Evolutionary conservation across 2,888 invertebrate species (phyloP).

Genomic region (Griposia aprilina): DNA sequence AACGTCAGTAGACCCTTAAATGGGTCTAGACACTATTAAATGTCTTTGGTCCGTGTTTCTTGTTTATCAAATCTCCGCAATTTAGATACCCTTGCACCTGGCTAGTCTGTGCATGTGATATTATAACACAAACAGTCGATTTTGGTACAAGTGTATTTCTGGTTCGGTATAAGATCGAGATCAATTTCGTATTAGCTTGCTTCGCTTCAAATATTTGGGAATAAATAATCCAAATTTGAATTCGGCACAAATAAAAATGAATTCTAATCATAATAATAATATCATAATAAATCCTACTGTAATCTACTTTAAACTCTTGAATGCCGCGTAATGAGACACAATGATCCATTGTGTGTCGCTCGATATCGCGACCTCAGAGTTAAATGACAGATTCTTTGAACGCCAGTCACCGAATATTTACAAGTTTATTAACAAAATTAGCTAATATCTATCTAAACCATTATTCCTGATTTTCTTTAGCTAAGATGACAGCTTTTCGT

Average conservation of each 20-base stretch:
- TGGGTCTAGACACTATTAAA: not conserved
- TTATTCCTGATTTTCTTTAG: conserved; percentile 24
- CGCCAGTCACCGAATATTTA: conserved; percentile 32
- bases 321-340: too few species aligned
- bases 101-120: conserved; percentile 9
- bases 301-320: conserved; percentile 52
- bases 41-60: not conserved
- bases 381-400: conserved; percentile 46
- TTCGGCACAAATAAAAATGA: conserved; percentile 25
- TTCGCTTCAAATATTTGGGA: conserved; percentile 14
- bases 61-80: not conserved
- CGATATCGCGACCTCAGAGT: too few species aligned
- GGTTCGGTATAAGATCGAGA: not conserved
- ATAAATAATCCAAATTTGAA: conserved; percentile 44
- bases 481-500: conserved; percentile 23
- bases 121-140: not conserved
- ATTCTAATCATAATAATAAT: conserved; percentile 61
- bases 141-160: not conserved
- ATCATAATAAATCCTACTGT: conserved; percentile 46
- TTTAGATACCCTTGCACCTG: not conserved
- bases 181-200: conserved; percentile 15
- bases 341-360: too few species aligned
- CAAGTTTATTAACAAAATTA: conserved; percentile 19
- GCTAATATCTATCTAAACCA: conserved; percentile 23
- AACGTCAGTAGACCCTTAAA: not conserved